These are phyloP conservation scores for Dendrolimus kikuchii DNA, from an alignment of 1,140 invertebrate genomes.

Conservation along the genomic window DNA sequence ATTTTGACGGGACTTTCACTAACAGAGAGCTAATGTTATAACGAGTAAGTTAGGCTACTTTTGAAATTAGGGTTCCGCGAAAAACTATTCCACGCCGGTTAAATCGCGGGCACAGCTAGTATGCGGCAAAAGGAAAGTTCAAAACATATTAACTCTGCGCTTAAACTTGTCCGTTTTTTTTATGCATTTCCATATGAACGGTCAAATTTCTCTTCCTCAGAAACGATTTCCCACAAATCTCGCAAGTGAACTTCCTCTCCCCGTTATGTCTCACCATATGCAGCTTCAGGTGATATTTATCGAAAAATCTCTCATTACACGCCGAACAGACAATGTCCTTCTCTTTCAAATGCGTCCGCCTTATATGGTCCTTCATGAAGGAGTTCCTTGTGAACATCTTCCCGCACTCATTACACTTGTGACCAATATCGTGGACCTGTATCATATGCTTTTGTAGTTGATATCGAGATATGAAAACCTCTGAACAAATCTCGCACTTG, in stretches of 20 bases:
- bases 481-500: constrained; percentile 51
- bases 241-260: constrained; percentile 73
- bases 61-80: too few relatives aligned
- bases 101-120: too few relatives aligned
- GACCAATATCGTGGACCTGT: constrained; percentile 45
- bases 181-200: constrained; percentile 54
- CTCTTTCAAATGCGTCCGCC: constrained; percentile 57
- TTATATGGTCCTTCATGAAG: constrained; percentile 53
- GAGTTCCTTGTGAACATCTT: constrained; percentile 61
- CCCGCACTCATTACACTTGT: constrained; percentile 49
- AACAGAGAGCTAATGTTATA: too few relatives aligned
- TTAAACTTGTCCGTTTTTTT: constrained; percentile 47
- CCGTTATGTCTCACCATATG: constrained; percentile 80
- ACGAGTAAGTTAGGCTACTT: too few relatives aligned
- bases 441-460: constrained; percentile 58
- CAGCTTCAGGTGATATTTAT: constrained; percentile 46
- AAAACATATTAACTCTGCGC: too few relatives aligned
- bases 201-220: constrained; percentile 65
- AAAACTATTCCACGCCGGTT: too few relatives aligned
- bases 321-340: constrained; percentile 50
- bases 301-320: constrained; percentile 55
- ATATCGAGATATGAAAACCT: constrained; percentile 49
- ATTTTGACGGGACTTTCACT: too few relatives aligned
- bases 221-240: constrained; percentile 75
- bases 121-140: too few relatives aligned